Evolutionary conservation across 2,113 vertebrate species (phyloP), one percentile per base, ranked within the genome.

Genomic region (Pollachius pollachius): DNA sequence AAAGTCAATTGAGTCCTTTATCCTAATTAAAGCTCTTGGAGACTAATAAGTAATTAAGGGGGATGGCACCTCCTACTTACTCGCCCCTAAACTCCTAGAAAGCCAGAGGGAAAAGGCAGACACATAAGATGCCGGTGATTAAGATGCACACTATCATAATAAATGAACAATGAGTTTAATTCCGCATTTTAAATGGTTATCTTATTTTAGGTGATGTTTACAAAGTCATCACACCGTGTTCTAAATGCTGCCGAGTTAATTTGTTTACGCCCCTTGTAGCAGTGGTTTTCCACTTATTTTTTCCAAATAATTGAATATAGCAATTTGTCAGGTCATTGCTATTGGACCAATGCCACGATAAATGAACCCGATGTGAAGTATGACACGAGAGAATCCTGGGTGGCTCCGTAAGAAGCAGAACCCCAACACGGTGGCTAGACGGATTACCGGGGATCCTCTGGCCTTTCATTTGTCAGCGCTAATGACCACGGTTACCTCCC

Each of bases 401-500:
- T 71, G 62, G 77, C 68, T 65, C 18, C 12, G 12, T 9, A 56
- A 57, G 67, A 74, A 70, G 75, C 69, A 70, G 68, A 76, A 79
- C 75, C 69, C 73, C 82, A 72, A n/a, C 59, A 48, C 41, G 5
- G 41, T 13, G 72, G 73, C 27, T 70, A 78, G 81, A 87, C 81
- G 80, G 82, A 79, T 86, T 69, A 75, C 66, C 62, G 52, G 0
- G 9, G 62, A 69, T 86, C 84, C 85, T 72, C 70, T 41, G 76
- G 81, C 76, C 48, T 67, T 81, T 70, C 74, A 83, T 89, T 86
- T 81, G 79, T 88, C 87, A 85, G 78, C 77, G 34, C 79, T 90
- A 89, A 90, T 79, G 87, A 86, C 82, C 86, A 59, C 59, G 64
- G 85, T 80, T 80, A 62, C 83, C 80, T 78, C 80, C 84, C 77